Evolutionary conservation across 2,888 invertebrate species (phyloP).

Genomic region (Drosophila differens): DNA sequence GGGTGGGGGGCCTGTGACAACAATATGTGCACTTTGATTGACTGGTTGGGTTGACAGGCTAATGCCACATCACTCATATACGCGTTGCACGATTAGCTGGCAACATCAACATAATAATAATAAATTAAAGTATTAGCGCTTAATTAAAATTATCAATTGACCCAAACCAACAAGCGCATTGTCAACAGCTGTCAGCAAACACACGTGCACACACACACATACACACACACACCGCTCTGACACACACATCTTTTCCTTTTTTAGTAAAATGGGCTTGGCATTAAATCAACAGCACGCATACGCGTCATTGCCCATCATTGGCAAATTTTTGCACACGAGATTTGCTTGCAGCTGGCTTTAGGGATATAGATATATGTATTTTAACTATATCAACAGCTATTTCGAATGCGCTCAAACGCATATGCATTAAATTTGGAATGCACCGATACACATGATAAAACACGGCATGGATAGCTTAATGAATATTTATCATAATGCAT

Average conservation of each 20-base stretch:
- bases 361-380: not conserved
- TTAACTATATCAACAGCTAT: constrained; percentile 47
- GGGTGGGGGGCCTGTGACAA: not conserved
- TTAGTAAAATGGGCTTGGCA: constrained; percentile 11
- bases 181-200: constrained; percentile 40
- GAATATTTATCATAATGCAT: constrained; percentile 31
- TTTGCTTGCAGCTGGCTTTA: not conserved
- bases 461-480: constrained; percentile 19
- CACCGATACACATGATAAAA: constrained; percentile 40
- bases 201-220: not conserved
- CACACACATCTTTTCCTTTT: constrained; percentile 7
- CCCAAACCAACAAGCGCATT: constrained; percentile 46
- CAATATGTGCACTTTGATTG: constrained; percentile 36
- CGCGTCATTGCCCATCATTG: constrained; percentile 36
- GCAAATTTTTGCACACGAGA: constrained; percentile 28
- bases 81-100: constrained; percentile 33
- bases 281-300: constrained; percentile 49
- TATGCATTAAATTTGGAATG: constrained; percentile 32
- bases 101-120: constrained; percentile 60
- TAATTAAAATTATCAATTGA: constrained; percentile 78
- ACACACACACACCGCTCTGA: not conserved
- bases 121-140: constrained; percentile 81
- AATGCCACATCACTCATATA: constrained; percentile 60
- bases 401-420: constrained; percentile 20
- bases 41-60: constrained; percentile 33